These are phyloP conservation scores for Carlito syrichta DNA, from an alignment of 2,113 vertebrate genomes.

Conservation along the genomic window DNA sequence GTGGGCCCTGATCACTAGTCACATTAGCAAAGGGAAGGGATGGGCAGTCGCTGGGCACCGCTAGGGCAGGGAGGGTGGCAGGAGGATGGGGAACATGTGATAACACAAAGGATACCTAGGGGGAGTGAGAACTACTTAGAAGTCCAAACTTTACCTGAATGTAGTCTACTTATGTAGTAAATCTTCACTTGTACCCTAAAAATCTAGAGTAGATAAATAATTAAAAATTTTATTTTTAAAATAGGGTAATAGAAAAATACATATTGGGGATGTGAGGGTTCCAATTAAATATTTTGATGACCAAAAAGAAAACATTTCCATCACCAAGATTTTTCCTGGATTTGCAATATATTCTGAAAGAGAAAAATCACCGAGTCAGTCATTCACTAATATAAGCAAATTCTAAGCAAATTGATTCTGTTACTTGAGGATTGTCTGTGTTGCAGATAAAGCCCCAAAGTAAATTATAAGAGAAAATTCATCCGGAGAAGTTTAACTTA, in stretches of 20 bases:
- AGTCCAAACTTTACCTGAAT: too few relatives aligned
- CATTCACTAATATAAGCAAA: neutral
- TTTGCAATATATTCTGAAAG: neutral
- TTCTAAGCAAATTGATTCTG: neutral
- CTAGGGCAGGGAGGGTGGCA: too few relatives aligned
- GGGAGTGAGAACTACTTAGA: too few relatives aligned
- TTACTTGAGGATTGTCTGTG: neutral
- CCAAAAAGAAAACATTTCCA: neutral
- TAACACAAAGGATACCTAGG: too few relatives aligned
- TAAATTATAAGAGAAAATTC: neutral
- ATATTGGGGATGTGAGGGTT: neutral
- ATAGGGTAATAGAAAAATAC: neutral
- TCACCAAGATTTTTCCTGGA: neutral
- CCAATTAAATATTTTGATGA: neutral
- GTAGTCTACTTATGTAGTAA: too few relatives aligned
- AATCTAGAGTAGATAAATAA: too few relatives aligned
- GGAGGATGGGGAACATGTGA: too few relatives aligned
- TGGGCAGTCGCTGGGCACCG: too few relatives aligned
- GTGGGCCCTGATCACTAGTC: too few relatives aligned
- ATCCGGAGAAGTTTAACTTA: neutral
- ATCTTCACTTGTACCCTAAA: too few relatives aligned
- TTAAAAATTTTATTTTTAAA: too few relatives aligned
- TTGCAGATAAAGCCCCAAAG: neutral
- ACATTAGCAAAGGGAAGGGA: too few relatives aligned
- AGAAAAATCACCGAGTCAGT: neutral